Percentiles rank a stretch among this genome's conserved stretches.
Conservation (phyloP, 1,140 invertebrate genomes). For the Gryon sp. region DNA sequence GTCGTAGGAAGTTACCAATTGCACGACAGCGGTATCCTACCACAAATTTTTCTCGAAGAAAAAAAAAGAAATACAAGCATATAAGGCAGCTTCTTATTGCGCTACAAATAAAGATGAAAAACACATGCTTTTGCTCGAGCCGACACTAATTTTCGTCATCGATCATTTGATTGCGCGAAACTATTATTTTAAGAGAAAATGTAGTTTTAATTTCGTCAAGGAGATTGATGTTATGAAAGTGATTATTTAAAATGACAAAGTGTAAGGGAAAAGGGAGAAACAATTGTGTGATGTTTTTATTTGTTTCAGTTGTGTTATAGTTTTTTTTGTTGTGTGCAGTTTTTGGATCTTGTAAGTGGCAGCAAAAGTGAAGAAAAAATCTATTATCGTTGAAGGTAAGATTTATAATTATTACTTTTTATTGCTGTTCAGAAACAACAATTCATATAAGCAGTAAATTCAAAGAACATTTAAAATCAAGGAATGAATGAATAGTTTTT, state of each 20-base stretch:
- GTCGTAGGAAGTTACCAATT: conserved; percentile 77
- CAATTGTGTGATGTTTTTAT: neutral
- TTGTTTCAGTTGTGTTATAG: neutral
- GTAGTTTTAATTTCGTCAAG: neutral
- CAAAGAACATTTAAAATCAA: no score
- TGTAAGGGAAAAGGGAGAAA: no score
- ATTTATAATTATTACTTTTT: no score
- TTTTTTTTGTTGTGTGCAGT: no score
- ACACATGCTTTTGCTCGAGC: neutral
- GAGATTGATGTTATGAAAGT: neutral
- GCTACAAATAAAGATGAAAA: neutral
- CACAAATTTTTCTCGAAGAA: conserved; percentile 53
- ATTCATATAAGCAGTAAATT: no score
- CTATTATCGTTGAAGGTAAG: no score
- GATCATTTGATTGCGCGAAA: neutral
- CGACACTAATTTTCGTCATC: neutral
- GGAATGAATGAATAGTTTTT: no score
- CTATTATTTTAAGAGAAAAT: neutral
- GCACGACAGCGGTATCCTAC: conserved; percentile 66
- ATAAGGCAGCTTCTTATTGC: conserved; percentile 17
- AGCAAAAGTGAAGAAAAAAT: no score
- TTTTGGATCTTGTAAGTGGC: no score
- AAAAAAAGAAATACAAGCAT: conserved; percentile 30
- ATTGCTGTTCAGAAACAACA: no score
- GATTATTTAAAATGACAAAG: neutral